A percentile compares a stretch with the other conserved stretches of the same genome.
Evolutionary conservation across 2,797 vertebrate genomes (phyloP).

Genomic region (Tachyglossus aculeatus): DNA sequence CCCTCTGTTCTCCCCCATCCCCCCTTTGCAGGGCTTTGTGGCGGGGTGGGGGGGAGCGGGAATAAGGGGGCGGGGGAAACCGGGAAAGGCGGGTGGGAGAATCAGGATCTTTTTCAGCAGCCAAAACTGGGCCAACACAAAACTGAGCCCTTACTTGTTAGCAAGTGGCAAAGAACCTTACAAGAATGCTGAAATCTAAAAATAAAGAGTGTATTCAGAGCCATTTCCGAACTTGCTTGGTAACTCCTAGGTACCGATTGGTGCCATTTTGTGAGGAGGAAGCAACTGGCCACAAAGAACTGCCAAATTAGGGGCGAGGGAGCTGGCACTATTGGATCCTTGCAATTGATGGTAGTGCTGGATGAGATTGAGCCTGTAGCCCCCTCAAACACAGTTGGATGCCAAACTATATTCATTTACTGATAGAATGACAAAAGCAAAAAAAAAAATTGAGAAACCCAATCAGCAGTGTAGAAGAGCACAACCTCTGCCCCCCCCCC

Average conservation of each 20-base stretch:
- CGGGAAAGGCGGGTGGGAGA: too few relatives aligned
- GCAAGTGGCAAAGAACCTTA: slow-evolving; percentile 1
- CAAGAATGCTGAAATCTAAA: background rate
- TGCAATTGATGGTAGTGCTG: slow-evolving; percentile 12
- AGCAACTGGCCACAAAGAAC: background rate
- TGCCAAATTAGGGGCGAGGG: too few relatives aligned
- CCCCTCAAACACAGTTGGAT: slow-evolving; percentile 39
- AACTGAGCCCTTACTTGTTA: background rate
- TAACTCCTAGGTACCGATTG: slow-evolving; percentile 1
- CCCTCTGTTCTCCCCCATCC: too few relatives aligned
- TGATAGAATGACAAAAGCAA: too few relatives aligned
- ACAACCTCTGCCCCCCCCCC: too few relatives aligned
- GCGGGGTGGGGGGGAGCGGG: too few relatives aligned
- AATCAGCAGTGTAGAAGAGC: too few relatives aligned
- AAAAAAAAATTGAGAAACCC: too few relatives aligned
- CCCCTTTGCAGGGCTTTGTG: too few relatives aligned
- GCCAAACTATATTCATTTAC: slow-evolving; percentile 48
- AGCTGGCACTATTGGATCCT: too few relatives aligned
- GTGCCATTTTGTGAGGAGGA: too few relatives aligned
- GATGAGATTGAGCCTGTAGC: slow-evolving; percentile 42
- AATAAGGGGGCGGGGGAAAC: too few relatives aligned
- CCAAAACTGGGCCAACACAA: background rate
- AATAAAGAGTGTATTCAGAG: background rate
- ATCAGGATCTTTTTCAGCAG: slow-evolving; percentile 20
- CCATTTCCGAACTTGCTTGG: background rate